Evolutionary conservation across 1,140 invertebrate genomes (phyloP).

Genomic region (Drosophila pseudoobscura): DNA sequence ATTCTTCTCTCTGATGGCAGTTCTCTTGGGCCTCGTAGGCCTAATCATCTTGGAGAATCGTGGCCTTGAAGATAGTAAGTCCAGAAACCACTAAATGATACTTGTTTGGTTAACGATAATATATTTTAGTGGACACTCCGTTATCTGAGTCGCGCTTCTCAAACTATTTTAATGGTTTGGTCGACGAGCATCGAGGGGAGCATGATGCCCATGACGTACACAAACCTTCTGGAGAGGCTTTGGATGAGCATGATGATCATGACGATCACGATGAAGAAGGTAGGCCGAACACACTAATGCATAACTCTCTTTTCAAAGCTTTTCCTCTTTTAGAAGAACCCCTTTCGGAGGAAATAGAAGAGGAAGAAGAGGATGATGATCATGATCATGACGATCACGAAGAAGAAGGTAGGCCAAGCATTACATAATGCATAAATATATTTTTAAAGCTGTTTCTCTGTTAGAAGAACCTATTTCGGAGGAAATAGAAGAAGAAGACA

Average conservation of each 20-base stretch:
- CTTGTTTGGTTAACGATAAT: neutral
- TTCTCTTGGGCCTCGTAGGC: conserved; percentile 88
- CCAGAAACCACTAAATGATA: neutral
- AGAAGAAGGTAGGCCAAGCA: conserved; percentile 53
- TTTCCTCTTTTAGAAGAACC: conserved; percentile 40
- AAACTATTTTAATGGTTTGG: conserved; percentile 89
- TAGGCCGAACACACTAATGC: conserved; percentile 5
- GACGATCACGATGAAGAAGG: conserved; percentile 78
- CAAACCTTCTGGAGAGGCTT: conserved; percentile 73
- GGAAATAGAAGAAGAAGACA: conserved; percentile 73
- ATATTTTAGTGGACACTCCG: conserved; percentile 87
- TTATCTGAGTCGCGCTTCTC: conserved; percentile 89
- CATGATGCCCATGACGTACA: conserved; percentile 84
- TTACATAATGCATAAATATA: no score
- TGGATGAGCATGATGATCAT: conserved; percentile 78
- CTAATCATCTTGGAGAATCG: conserved; percentile 91
- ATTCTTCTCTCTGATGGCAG: conserved; percentile 89
- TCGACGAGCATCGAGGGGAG: conserved; percentile 87
- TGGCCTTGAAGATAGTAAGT: conserved; percentile 90
- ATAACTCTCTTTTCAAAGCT: neutral
- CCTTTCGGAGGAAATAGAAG: conserved; percentile 78
- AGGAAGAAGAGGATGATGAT: conserved; percentile 61
- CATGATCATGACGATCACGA: conserved; percentile 79
- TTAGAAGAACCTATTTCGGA: conserved; percentile 71
- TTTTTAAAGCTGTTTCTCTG: neutral